Evolutionary conservation across 2,113 vertebrate genomes (phyloP), one percentile per base, ranked within the genome.

Genomic region (Saccopteryx leptura): DNA sequence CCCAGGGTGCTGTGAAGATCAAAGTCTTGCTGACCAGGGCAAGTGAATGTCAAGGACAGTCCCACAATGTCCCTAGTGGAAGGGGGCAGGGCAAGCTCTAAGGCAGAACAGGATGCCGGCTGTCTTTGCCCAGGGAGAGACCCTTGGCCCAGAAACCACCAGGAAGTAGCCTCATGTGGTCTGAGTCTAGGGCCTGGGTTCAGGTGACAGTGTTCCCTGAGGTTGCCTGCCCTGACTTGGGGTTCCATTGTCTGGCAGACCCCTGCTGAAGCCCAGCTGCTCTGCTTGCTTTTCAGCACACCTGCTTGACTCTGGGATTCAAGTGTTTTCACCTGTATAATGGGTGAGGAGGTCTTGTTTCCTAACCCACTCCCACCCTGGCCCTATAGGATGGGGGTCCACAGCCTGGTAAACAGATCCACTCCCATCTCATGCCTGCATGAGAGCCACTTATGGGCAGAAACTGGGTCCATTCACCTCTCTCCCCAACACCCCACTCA

Each of bases 61-160:
- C 84, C 66, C 56, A 21, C 7, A 3, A 26, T 2, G 72, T 65
- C 52, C 82, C 82, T 48, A 4, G 61, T 6, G 74, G 90, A 80
- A 56, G 78, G 13, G 56, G 88, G 81, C 2, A 31, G 91, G 65
- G 71, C 71, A 14, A 26, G 56, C 81, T 48, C 85, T 60, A 60
- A 7, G 4, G 82, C 78, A 31, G 89, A 82, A 63, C 63, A 60
- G 94, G 83, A 94, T 83, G 88, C 71, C 9, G 24, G 54, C 56
- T 12, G 66, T 50, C 19, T 31, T 79, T 3, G 26, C 75, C 74
- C 80, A 1, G 56, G 15, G 0, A 75, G 91, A 56, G 88, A 90
- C 94, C 66, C 85, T 90, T 60, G 94, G 72, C 84, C 87, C 84
- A 76, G 88, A 88, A 92, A 76, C 75, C 65, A 56, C n/a, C 61